Conservation (phyloP, 2,113 vertebrate species). For the Sceloporus undulatus region DNA sequence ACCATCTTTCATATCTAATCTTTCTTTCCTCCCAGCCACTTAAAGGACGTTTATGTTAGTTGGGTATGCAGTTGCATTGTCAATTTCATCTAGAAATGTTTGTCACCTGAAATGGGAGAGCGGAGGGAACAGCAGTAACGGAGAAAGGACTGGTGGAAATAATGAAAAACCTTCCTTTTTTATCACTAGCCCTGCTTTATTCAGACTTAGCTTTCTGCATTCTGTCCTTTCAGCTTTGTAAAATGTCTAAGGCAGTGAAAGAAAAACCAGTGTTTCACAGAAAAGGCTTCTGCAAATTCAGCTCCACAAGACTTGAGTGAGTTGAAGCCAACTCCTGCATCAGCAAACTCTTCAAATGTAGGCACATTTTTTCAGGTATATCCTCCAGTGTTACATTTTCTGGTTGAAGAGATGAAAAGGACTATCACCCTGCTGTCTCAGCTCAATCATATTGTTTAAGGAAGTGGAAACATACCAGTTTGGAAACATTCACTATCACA, state of each 20-base stretch:
- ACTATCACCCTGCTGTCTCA: no score
- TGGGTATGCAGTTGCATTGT: neutral
- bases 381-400: neutral
- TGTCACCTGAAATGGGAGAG: neutral
- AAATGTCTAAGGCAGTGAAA: neutral
- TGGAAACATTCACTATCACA: no score
- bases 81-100: neutral
- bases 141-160: no score
- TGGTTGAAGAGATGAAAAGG: neutral
- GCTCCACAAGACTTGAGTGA: neutral
- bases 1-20: neutral
- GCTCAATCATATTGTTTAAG: no score
- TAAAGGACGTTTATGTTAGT: neutral
- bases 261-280: neutral
- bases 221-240: slow-evolving; percentile 2
- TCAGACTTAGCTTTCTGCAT: neutral
- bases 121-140: neutral
- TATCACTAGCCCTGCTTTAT: neutral
- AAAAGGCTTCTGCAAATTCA: neutral
- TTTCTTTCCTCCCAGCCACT: neutral
- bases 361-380: neutral
- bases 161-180: neutral
- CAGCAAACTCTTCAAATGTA: neutral
- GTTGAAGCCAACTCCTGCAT: neutral
- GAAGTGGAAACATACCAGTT: no score